phyloP scores from a whole-genome alignment of 2,888 invertebrate species.

The Ormyrus labotus region DNA sequence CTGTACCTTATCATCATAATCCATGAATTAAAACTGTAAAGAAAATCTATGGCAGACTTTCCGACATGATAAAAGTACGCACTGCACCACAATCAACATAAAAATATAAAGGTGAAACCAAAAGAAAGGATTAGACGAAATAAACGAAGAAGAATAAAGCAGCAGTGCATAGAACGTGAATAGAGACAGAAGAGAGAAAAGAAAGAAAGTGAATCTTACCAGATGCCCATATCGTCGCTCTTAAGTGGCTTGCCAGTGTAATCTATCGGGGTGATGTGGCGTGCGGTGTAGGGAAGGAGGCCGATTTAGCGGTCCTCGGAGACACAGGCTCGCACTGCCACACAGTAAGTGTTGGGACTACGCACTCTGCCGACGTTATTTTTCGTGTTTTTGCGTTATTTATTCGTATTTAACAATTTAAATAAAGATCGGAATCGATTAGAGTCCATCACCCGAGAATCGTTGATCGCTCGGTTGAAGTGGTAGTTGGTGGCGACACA shows the following conservation, averaged over 20 bases:
- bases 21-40: too few species aligned
- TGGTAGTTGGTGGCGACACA: constrained; percentile 62
- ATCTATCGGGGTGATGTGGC: constrained; percentile 74
- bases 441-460: constrained; percentile 42
- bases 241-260: constrained; percentile 70
- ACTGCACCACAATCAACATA: too few species aligned
- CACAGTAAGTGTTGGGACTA: constrained; percentile 75
- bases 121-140: too few species aligned
- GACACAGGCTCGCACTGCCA: constrained; percentile 75
- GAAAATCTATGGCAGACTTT: too few species aligned
- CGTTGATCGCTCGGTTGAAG: constrained; percentile 57
- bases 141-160: constrained; percentile 45
- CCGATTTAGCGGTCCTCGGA: constrained; percentile 75
- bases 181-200: constrained; percentile 53
- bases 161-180: constrained; percentile 60
- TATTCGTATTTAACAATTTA: constrained; percentile 7
- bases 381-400: constrained; percentile 36
- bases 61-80: too few species aligned
- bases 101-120: too few species aligned
- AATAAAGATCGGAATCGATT: constrained; percentile 11
- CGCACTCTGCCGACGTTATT: constrained; percentile 68
- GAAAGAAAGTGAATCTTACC: constrained; percentile 71
- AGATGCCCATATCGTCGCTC: constrained; percentile 70
- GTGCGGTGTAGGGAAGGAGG: constrained; percentile 75
- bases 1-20: too few species aligned